Percentiles rank a stretch among this genome's conserved stretches.
Evolutionary conservation across 2,113 vertebrate species (phyloP).

Genomic region (Muntiacus muntjak): DNA sequence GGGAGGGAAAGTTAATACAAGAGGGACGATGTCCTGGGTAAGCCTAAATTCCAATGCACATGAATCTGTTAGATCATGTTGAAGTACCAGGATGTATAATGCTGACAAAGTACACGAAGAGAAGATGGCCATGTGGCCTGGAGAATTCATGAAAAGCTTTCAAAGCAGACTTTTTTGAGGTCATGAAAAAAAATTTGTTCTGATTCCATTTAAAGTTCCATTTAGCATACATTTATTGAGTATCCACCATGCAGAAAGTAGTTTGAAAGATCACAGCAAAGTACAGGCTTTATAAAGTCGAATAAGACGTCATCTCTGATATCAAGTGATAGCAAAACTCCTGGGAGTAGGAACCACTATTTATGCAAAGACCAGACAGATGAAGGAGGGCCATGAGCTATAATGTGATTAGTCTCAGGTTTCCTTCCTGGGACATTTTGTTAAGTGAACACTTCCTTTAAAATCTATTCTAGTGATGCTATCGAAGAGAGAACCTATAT

Average conservation of each 20-base stretch:
- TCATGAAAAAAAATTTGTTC: background rate
- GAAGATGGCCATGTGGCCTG: rapidly evolving
- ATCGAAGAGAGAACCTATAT: background rate
- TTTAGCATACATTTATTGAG: background rate
- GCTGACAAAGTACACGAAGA: too few species aligned
- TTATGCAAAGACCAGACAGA: background rate
- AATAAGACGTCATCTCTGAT: background rate
- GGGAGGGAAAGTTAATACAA: background rate
- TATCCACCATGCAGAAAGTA: background rate
- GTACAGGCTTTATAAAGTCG: background rate
- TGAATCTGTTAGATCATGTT: background rate
- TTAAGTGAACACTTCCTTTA: background rate
- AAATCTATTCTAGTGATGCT: background rate
- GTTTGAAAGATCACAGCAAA: background rate
- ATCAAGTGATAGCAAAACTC: background rate
- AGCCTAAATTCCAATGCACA: background rate
- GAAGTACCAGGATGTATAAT: background rate
- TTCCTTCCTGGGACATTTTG: background rate
- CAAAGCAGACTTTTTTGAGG: background rate
- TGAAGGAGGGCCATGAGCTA: rapidly evolving
- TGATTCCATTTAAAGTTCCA: background rate
- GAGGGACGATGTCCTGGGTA: background rate
- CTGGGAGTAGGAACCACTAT: background rate
- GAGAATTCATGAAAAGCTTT: background rate
- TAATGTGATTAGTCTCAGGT: rapidly evolving